Evolutionary conservation across 2,888 invertebrate species (phyloP).

Genomic region (Acrobasis repandana): DNA sequence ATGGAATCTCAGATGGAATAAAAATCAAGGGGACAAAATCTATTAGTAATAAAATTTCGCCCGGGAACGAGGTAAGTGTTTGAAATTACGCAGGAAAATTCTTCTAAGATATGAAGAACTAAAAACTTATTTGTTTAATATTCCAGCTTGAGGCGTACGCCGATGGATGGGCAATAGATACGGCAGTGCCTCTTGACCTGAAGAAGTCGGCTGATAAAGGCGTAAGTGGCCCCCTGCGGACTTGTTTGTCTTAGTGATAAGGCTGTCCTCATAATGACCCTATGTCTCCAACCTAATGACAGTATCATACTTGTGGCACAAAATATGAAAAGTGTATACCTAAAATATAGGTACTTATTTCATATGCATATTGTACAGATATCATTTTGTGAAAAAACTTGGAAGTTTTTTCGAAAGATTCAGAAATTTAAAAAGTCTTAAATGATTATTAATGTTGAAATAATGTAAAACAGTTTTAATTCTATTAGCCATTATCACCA

Average conservation of each 20-base stretch:
- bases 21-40: slow-evolving; percentile 4
- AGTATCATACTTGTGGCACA: slow-evolving; percentile 35
- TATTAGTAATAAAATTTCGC: background rate
- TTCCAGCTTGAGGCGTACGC: slow-evolving; percentile 56
- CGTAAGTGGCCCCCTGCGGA: slow-evolving; percentile 77
- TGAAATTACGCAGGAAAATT: background rate
- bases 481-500: too few relatives aligned
- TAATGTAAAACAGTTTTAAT: too few relatives aligned
- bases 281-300: slow-evolving; percentile 35
- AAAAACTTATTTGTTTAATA: slow-evolving; percentile 47
- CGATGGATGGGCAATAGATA: slow-evolving; percentile 77
- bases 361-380: too few relatives aligned
- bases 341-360: too few relatives aligned
- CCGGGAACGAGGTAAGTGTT: slow-evolving; percentile 16
- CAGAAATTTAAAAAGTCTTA: too few relatives aligned
- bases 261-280: slow-evolving; percentile 48
- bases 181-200: slow-evolving; percentile 71
- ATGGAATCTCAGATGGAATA: background rate
- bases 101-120: background rate
- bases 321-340: too few relatives aligned
- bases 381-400: too few relatives aligned
- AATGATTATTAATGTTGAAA: too few relatives aligned
- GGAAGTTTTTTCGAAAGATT: too few relatives aligned
- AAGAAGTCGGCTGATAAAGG: slow-evolving; percentile 65
- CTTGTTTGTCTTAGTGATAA: slow-evolving; percentile 68